Base-by-base conservation (phyloP, 2,888 invertebrate genomes). In the Stenolophus ochropezus region DNA sequence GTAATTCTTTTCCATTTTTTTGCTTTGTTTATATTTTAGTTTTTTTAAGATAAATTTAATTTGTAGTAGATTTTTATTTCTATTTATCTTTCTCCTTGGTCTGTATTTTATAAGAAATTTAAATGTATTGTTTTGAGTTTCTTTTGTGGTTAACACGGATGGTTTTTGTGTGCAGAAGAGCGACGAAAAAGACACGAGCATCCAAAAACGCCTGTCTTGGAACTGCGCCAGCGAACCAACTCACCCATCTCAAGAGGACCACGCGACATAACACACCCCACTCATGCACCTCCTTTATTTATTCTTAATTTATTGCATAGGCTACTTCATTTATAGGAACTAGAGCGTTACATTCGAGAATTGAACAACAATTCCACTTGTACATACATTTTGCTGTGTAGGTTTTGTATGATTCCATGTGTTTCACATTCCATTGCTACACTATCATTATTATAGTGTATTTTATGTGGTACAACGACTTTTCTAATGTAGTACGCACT, bases 121-220 rank as follows among this genome's bases (percentile, higher is more conserved):
- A 8, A 33, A 2, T 33, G 1, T 33, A 33, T 33, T 33, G 3
- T 33, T 8, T 33, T 2, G 33, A 1, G 5, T 33, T 33, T 8
- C 33, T 8, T 2, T 33, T 8, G 5, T 33, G 33, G 5, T 33
- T 33, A 33, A 8, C 11, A 11, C 6, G 6, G 33, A 14, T 61
- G 27, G 53, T 27, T 4, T 25, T 25, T 75, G 16, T 16, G 8
- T 87, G 42, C 86, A 91, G 91, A 91, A 90, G 86, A 90, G 90
- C 86, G 89, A 90, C 85, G 88, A 86, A 83, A 88, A 89, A 84
- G 91, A 91, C 85, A 87, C 90, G 71, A 90, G 90, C 83, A 92
- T 93, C 84, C 91, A 92, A 87, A 93, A 93, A 87, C 89, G 93
- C 69, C 87, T 93, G 82, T 93, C 93, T 14, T 92, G 92, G 92